Percentiles rank a stretch among this genome's conserved stretches.
These are phyloP conservation scores for Acromyrmex echinatior DNA, from an alignment of 1,140 invertebrate species.

Conservation along the genomic window DNA sequence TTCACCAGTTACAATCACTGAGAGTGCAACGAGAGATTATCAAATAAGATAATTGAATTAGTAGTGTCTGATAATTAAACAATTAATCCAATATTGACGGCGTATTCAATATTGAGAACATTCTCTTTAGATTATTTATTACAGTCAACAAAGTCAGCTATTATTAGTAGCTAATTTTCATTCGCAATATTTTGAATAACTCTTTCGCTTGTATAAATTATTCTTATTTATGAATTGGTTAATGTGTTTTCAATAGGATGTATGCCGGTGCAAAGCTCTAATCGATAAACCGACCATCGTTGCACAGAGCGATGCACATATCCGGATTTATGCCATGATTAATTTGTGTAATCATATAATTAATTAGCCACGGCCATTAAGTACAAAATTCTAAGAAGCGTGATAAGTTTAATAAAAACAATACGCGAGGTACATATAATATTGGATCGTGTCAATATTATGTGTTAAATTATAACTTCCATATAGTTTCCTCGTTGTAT, in stretches of 20 bases:
- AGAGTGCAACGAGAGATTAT: conserved; percentile 13
- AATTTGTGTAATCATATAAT: conserved; percentile 39
- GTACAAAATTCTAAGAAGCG: conserved; percentile 30
- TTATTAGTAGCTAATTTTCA: background rate
- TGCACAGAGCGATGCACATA: conserved; percentile 6
- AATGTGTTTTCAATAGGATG: background rate
- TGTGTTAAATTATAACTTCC: conserved; percentile 40
- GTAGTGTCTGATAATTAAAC: background rate
- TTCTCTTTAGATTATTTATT: background rate
- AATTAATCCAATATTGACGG: conserved; percentile 11
- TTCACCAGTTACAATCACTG: background rate
- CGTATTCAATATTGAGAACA: background rate
- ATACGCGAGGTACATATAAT: conserved; percentile 14
- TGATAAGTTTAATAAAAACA: conserved; percentile 43
- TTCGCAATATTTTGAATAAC: background rate
- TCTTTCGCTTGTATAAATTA: background rate
- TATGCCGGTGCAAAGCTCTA: background rate
- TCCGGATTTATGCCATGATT: conserved; percentile 26
- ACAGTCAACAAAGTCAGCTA: background rate
- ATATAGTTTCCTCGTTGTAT: conserved; percentile 2
- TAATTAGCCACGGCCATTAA: conserved; percentile 35
- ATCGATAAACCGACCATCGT: conserved; percentile 18
- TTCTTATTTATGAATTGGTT: background rate
- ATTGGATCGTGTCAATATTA: conserved; percentile 23
- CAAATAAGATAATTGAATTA: conserved; percentile 33